Percentiles rank a stretch among this genome's conserved stretches.
Conservation (phyloP, 2,797 vertebrate genomes). For the Crocidura indochinensis region DNA sequence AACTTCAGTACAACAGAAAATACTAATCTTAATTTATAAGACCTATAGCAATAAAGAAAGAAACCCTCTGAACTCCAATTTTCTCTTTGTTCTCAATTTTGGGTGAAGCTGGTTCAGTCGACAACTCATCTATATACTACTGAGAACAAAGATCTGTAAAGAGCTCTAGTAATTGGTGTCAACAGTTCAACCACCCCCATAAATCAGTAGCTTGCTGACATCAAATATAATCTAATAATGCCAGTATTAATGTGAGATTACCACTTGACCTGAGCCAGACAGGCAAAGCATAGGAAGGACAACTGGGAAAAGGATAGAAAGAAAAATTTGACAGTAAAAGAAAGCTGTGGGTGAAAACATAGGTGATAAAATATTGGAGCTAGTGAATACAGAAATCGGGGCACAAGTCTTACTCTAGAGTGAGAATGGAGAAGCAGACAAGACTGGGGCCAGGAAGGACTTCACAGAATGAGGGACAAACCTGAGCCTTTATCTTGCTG, state of each 20-base stretch:
- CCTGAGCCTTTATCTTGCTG: background rate
- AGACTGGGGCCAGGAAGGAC: background rate
- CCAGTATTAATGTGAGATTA: background rate
- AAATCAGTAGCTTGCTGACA: background rate
- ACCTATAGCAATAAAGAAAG: constrained; percentile 41
- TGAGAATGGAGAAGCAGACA: background rate
- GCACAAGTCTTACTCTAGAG: background rate
- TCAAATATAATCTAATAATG: background rate
- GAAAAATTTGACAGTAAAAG: background rate
- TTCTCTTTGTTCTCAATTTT: constrained; percentile 13
- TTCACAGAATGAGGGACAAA: background rate
- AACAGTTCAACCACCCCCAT: background rate
- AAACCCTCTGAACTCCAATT: background rate
- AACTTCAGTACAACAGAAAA: constrained; percentile 25
- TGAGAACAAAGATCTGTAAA: background rate
- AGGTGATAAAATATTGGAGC: background rate
- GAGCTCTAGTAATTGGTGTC: background rate
- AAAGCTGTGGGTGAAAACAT: background rate
- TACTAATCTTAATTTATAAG: constrained; percentile 26
- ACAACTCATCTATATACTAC: background rate
- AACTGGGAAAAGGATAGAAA: background rate
- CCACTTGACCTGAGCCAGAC: background rate
- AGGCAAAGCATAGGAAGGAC: background rate
- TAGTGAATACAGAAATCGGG: background rate
- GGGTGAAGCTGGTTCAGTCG: background rate